phyloP scores from a whole-genome alignment of 2,113 vertebrate genomes.

The Electrona antarctica region DNA sequence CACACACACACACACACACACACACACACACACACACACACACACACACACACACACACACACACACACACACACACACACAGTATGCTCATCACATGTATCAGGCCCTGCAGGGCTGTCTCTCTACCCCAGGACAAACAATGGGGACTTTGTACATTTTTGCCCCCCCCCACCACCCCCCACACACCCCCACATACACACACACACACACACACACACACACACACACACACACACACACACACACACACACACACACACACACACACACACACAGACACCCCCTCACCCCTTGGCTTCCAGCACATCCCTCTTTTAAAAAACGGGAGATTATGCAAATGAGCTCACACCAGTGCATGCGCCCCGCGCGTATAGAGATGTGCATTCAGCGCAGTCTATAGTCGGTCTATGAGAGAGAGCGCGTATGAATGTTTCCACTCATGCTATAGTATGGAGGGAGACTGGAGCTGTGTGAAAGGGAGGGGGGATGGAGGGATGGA shows the following conservation, averaged over 20 bases:
- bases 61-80: slow-evolving; percentile 6
- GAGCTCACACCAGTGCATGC: slow-evolving; percentile 48
- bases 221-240: neutral
- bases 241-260: neutral
- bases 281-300: slow-evolving; percentile 46
- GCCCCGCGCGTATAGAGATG: slow-evolving; percentile 65
- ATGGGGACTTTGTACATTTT: slow-evolving; percentile 71
- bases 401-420: slow-evolving; percentile 50
- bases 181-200: slow-evolving; percentile 26
- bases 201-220: neutral
- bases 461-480: neutral
- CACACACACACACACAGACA: neutral
- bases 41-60: slow-evolving; percentile 3
- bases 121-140: slow-evolving; percentile 70
- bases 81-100: neutral
- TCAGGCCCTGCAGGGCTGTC: slow-evolving; percentile 68
- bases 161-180: slow-evolving; percentile 20
- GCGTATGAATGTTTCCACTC: slow-evolving; percentile 51
- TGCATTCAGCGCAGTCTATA: slow-evolving; percentile 63
- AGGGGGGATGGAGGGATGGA: slow-evolving; percentile 14
- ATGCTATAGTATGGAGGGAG: neutral
- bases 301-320: slow-evolving; percentile 73
- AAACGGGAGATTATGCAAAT: slow-evolving; percentile 79
- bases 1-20: neutral
- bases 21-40: slow-evolving; percentile 8